A percentile compares a stretch with the other conserved stretches of the same genome.
phyloP scores from a whole-genome alignment of 2,113 vertebrate genomes.

The Chunga burmeisteri region DNA sequence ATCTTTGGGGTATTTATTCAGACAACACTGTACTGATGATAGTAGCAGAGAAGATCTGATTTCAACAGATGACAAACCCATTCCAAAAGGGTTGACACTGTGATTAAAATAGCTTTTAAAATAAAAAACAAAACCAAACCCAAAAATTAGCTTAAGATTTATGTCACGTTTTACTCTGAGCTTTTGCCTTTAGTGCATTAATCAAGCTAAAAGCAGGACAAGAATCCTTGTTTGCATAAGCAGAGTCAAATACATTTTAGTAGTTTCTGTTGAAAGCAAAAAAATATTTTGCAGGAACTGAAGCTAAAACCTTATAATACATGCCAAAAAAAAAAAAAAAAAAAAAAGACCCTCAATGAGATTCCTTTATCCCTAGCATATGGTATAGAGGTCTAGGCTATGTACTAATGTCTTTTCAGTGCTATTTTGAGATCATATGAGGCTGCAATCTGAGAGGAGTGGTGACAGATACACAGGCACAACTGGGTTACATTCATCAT shows the following conservation, averaged over 20 bases:
- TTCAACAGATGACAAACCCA: neutral
- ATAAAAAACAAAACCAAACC: neutral
- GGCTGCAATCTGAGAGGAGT: conserved; percentile 62
- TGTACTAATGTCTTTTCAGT: conserved; percentile 50
- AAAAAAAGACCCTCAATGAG: neutral
- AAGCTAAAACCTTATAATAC: conserved; percentile 14
- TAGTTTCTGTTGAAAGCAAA: neutral
- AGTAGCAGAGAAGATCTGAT: neutral
- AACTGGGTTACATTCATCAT: conserved; percentile 65
- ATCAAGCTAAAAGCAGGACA: conserved; percentile 12
- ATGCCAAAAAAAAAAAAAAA: neutral
- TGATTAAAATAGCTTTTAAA: neutral
- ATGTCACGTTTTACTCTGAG: neutral
- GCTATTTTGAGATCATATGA: conserved; percentile 64
- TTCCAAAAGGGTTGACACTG: neutral
- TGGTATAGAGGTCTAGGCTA: conserved; percentile 50
- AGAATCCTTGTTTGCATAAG: neutral
- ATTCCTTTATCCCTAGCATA: conserved; percentile 59
- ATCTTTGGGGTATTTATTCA: neutral
- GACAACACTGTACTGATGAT: neutral
- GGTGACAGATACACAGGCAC: conserved; percentile 66
- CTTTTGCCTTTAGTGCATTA: neutral
- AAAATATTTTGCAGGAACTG: neutral
- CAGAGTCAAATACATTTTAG: neutral
- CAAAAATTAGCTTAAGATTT: neutral